Evolutionary conservation across 2,888 invertebrate genomes (phyloP).

Genomic region (Drosophila austrosaltans): DNA sequence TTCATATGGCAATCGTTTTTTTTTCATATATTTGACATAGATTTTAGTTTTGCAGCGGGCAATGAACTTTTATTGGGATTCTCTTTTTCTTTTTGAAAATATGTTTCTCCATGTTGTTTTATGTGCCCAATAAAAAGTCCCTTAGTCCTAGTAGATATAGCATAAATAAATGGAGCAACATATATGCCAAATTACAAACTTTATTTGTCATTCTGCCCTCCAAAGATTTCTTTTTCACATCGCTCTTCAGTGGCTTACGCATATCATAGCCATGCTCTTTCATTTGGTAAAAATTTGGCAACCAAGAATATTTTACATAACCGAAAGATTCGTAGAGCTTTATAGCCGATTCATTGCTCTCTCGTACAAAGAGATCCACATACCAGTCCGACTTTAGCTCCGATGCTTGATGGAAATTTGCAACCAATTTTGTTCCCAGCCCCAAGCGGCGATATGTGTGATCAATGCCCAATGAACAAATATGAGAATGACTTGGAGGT

Average conservation of each 20-base stretch:
- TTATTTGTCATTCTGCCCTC: not conserved
- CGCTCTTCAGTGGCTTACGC: slow-evolving; percentile 47
- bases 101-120: not conserved
- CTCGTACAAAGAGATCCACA: slow-evolving; percentile 54
- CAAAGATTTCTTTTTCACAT: slow-evolving; percentile 28
- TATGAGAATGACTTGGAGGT: slow-evolving; percentile 43
- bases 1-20: not conserved
- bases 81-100: not conserved
- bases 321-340: slow-evolving; percentile 49
- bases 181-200: not conserved
- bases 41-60: slow-evolving; percentile 51
- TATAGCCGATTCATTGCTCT: slow-evolving; percentile 40
- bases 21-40: slow-evolving; percentile 8
- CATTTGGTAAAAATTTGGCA: slow-evolving; percentile 33
- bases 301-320: slow-evolving; percentile 33
- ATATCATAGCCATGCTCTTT: slow-evolving; percentile 56
- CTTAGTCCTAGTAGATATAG: not conserved
- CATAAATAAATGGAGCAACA: slow-evolving; percentile 16
- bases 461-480: slow-evolving; percentile 41
- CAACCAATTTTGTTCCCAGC: slow-evolving; percentile 35
- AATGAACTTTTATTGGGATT: slow-evolving; percentile 64
- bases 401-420: slow-evolving; percentile 22
- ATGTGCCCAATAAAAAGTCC: not conserved
- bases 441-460: slow-evolving; percentile 53
- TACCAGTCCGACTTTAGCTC: slow-evolving; percentile 36